phyloP scores from a whole-genome alignment of 2,888 invertebrate species.

The Liposcelis brunnea region DNA sequence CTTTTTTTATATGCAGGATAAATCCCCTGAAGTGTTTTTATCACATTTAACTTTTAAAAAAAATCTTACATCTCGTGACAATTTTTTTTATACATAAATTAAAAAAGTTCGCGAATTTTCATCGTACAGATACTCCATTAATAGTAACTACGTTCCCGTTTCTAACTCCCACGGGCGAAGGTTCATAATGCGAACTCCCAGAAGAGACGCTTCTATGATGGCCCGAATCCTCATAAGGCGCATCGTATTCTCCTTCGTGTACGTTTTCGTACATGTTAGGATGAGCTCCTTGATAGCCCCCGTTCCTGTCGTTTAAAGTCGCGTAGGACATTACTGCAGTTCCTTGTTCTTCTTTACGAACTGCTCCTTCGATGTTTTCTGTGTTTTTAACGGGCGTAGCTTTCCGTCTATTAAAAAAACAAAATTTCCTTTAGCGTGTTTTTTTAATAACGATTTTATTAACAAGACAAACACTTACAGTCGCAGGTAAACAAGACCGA shows the following conservation, averaged over 20 bases:
- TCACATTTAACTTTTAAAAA: too few relatives aligned
- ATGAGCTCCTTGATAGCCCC: conserved; percentile 25
- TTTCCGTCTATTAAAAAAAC: conserved; percentile 43
- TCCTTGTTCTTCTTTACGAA: conserved; percentile 69
- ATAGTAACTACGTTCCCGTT: conserved; percentile 54
- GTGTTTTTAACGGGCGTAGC: conserved; percentile 76
- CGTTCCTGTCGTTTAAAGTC: conserved; percentile 48
- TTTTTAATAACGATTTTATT: conserved; percentile 5
- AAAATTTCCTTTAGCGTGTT: conserved; percentile 1
- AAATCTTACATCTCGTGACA: neutral
- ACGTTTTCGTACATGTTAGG: conserved; percentile 34
- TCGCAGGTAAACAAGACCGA: conserved; percentile 65
- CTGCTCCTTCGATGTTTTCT: conserved; percentile 72
- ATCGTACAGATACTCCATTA: conserved; percentile 75
- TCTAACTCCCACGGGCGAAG: conserved; percentile 40
- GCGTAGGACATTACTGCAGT: conserved; percentile 82
- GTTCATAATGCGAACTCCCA: conserved; percentile 45
- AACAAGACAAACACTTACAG: conserved; percentile 54
- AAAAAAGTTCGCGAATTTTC: conserved; percentile 21
- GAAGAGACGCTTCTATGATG: conserved; percentile 26
- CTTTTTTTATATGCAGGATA: too few relatives aligned
- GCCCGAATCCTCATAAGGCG: conserved; percentile 50
- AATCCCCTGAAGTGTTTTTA: too few relatives aligned
- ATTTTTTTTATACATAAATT: too few relatives aligned
- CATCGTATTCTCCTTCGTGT: conserved; percentile 52